Conservation (phyloP, 1,140 invertebrate species). For the roundworm (Caenorhabditis elegans) region WBcel235 BX284603.4:4269001-4269500, state of each 20-base stretch:
- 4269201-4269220: neutral
- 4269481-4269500: too few species aligned
- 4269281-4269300: neutral
- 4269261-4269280: slow-evolving; percentile 3
- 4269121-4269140: slow-evolving; percentile 41
- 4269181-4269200: slow-evolving; percentile 10
- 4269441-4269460: too few species aligned
- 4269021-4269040: slow-evolving; percentile 42
- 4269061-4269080: neutral
- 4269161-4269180: neutral
- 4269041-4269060: slow-evolving; percentile 47
- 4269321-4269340: too few species aligned
- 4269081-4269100: neutral
- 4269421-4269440: too few species aligned
- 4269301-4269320: too few species aligned
- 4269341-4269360: too few species aligned
- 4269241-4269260: slow-evolving; percentile 21
- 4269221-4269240: slow-evolving; percentile 38
- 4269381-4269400: too few species aligned
- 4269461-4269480: too few species aligned
- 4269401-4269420: too few species aligned
- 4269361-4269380: too few species aligned
- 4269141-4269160: slow-evolving; percentile 39
- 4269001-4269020: slow-evolving; percentile 42
- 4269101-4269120: neutral